Evolutionary conservation across 1,140 invertebrate genomes (phyloP).

Genomic region (Phenacoccus solenopsis): DNA sequence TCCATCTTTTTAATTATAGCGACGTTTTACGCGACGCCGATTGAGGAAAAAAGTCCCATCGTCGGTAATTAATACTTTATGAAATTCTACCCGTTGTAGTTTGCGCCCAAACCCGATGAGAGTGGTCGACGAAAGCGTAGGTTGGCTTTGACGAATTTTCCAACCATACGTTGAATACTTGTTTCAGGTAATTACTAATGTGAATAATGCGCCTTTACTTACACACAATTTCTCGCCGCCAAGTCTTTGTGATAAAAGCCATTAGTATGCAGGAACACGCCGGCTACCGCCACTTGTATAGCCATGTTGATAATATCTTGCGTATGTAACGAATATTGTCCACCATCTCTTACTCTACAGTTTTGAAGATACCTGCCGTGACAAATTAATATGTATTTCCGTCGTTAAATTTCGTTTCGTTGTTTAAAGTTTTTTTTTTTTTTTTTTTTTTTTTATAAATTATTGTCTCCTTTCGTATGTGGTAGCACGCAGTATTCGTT

Average conservation of each 20-base stretch:
- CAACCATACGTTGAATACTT: background rate
- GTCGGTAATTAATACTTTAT: background rate
- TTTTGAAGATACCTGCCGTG: constrained; percentile 46
- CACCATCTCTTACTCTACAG: constrained; percentile 44
- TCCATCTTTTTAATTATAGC: background rate
- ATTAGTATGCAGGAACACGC: constrained; percentile 78
- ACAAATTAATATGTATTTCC: constrained; percentile 16
- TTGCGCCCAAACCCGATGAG: no score
- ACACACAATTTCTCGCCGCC: constrained; percentile 78
- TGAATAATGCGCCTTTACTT: constrained; percentile 38
- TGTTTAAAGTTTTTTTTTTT: no score
- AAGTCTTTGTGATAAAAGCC: constrained; percentile 80
- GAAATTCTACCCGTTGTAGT: background rate
- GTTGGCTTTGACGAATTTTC: background rate
- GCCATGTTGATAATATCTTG: constrained; percentile 81
- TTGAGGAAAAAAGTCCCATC: background rate
- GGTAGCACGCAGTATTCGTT: no score
- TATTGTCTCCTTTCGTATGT: no score
- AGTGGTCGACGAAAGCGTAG: no score
- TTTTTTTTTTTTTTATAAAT: no score
- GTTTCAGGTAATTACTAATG: background rate
- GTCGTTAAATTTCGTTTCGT: no score
- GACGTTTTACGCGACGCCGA: background rate
- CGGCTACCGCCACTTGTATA: constrained; percentile 69
- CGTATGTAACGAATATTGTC: constrained; percentile 50